Percentiles rank a stretch among this genome's conserved stretches.
phyloP scores from a whole-genome alignment of 2,113 vertebrate genomes.

The Ancistrus triradiatus region DNA sequence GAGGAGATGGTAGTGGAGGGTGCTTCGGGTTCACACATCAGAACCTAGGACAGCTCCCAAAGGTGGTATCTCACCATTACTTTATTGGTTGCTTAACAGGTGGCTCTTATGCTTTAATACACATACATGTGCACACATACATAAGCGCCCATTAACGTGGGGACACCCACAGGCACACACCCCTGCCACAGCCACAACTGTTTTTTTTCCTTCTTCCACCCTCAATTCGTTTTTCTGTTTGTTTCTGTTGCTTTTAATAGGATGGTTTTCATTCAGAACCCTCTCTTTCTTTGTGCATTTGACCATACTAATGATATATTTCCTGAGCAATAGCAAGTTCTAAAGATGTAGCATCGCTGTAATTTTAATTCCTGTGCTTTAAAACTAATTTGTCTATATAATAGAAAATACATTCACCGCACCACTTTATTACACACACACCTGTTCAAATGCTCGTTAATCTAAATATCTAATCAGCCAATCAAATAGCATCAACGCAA shows the following conservation, averaged over 20 bases:
- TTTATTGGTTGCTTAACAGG: slow-evolving; percentile 52
- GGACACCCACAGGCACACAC: slow-evolving; percentile 15
- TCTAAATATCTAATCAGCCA: too few species aligned
- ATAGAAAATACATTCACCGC: too few species aligned
- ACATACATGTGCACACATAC: slow-evolving; percentile 33
- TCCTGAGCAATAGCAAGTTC: too few species aligned
- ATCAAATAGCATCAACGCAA: too few species aligned
- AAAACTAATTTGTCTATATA: too few species aligned
- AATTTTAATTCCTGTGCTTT: too few species aligned
- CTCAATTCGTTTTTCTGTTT: not conserved
- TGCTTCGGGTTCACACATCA: slow-evolving; percentile 44
- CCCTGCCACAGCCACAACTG: slow-evolving; percentile 32
- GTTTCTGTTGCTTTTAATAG: slow-evolving; percentile 5
- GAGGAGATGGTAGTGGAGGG: slow-evolving; percentile 2
- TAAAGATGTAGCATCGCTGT: too few species aligned
- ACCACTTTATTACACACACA: too few species aligned
- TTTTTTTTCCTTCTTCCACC: slow-evolving; percentile 12
- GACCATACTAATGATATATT: too few species aligned
- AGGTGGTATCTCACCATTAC: slow-evolving; percentile 41
- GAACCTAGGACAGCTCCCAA: slow-evolving; percentile 70
- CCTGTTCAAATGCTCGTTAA: too few species aligned
- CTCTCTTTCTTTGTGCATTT: too few species aligned
- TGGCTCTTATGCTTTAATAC: slow-evolving; percentile 45
- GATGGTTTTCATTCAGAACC: slow-evolving; percentile 4
- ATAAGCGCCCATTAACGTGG: slow-evolving; percentile 30